These are phyloP conservation scores for Novumbra hubbsi DNA, from an alignment of 2,797 vertebrate genomes.

Conservation along the genomic window DNA sequence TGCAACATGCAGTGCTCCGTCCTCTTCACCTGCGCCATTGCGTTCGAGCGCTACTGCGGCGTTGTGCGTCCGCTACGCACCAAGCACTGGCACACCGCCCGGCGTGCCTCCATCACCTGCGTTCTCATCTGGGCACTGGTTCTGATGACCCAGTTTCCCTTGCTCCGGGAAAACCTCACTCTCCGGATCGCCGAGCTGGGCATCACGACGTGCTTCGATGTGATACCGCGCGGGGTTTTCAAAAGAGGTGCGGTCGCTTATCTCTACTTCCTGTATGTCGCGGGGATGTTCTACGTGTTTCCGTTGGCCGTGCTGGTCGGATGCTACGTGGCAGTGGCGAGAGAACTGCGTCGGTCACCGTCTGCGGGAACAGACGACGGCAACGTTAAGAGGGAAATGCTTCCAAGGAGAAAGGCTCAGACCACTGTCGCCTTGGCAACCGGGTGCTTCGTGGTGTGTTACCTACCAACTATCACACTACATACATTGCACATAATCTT, in stretches of 20 bases:
- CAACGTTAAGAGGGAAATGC: not conserved
- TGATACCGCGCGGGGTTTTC: constrained; percentile 40
- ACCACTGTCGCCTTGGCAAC: constrained; percentile 38
- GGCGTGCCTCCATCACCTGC: constrained; percentile 16
- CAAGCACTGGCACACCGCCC: constrained; percentile 21
- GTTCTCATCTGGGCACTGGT: constrained; percentile 36
- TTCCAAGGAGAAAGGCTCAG: constrained; percentile 27
- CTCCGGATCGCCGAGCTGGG: constrained; percentile 11
- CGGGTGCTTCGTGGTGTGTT: constrained; percentile 48
- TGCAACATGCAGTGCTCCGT: constrained; percentile 39
- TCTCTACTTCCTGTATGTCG: constrained; percentile 33
- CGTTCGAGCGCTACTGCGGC: constrained; percentile 36
- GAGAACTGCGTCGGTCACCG: constrained; percentile 36
- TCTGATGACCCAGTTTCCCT: constrained; percentile 35
- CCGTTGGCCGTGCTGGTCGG: constrained; percentile 35
- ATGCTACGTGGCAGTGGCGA: constrained; percentile 50
- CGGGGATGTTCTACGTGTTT: constrained; percentile 36
- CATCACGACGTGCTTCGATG: constrained; percentile 42
- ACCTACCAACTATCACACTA: constrained; percentile 41
- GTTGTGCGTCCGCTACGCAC: constrained; percentile 30
- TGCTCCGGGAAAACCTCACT: constrained; percentile 29
- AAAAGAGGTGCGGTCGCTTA: not conserved
- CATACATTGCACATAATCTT: constrained; percentile 33
- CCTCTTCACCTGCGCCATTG: constrained; percentile 42
- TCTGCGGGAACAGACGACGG: not conserved